Conservation (phyloP, 2,888 invertebrate species). For the Anthophora plumipes region DNA sequence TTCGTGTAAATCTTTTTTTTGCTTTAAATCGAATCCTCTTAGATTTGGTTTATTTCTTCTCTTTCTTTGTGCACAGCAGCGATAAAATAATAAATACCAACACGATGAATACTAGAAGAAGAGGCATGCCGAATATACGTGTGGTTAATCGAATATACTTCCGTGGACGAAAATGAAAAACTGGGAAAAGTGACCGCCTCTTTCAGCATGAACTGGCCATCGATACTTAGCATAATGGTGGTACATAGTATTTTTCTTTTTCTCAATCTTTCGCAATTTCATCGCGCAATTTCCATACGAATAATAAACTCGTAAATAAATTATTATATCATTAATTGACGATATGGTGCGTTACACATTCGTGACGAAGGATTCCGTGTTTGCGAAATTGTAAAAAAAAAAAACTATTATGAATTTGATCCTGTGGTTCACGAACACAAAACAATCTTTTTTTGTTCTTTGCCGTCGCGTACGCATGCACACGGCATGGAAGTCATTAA, state of each 20-base stretch:
- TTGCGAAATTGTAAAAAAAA: slow-evolving; percentile 69
- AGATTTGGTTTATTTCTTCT: slow-evolving; percentile 59
- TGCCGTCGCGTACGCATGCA: slow-evolving; percentile 50
- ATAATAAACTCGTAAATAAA: slow-evolving; percentile 68
- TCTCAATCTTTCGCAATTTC: slow-evolving; percentile 58
- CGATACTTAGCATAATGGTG: slow-evolving; percentile 70
- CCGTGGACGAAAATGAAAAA: slow-evolving; percentile 54
- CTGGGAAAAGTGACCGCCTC: slow-evolving; percentile 67
- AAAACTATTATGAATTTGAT: slow-evolving; percentile 55
- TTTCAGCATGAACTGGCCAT: slow-evolving; percentile 70
- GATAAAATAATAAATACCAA: slow-evolving; percentile 49
- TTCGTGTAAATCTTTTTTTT: slow-evolving; percentile 43
- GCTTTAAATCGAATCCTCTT: slow-evolving; percentile 32
- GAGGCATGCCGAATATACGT: slow-evolving; percentile 45
- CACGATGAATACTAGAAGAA: slow-evolving; percentile 51
- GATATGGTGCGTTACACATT: slow-evolving; percentile 69
- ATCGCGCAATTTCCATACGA: slow-evolving; percentile 57
- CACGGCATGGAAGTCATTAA: slow-evolving; percentile 62
- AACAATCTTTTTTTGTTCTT: slow-evolving; percentile 37
- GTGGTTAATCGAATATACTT: slow-evolving; percentile 39
- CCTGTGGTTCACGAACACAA: slow-evolving; percentile 43
- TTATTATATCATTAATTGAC: slow-evolving; percentile 65
- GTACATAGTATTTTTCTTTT: slow-evolving; percentile 71
- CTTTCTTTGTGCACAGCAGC: slow-evolving; percentile 61
- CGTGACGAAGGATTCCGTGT: slow-evolving; percentile 55